A percentile compares a stretch with the other conserved stretches of the same genome.
Conservation (phyloP, 1,140 invertebrate genomes). For the Heliconius eleuchia region DNA sequence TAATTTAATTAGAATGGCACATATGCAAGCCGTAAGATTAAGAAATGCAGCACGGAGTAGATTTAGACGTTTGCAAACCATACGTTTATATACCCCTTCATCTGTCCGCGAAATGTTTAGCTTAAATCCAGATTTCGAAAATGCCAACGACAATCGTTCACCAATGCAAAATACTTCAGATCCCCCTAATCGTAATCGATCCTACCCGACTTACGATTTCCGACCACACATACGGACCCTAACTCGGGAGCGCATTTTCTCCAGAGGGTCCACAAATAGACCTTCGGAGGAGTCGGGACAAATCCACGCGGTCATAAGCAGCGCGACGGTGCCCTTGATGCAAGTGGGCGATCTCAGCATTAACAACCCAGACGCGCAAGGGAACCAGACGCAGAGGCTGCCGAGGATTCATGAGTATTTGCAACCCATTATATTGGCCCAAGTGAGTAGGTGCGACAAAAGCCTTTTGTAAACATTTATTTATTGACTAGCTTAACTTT, state of each 20-base stretch:
- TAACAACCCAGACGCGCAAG: slow-evolving; percentile 51
- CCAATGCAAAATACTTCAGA: slow-evolving; percentile 52
- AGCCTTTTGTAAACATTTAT: background rate
- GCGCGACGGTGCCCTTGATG: slow-evolving; percentile 80
- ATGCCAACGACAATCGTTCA: slow-evolving; percentile 45
- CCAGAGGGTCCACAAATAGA: slow-evolving; percentile 37
- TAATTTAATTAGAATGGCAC: slow-evolving; percentile 70
- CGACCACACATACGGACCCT: slow-evolving; percentile 59
- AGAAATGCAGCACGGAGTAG: slow-evolving; percentile 64
- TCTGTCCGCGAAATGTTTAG: slow-evolving; percentile 71
- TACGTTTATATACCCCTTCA: slow-evolving; percentile 68
- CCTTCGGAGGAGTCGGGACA: slow-evolving; percentile 45
- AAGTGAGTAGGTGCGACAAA: slow-evolving; percentile 53
- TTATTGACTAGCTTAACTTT: background rate
- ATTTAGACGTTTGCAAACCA: slow-evolving; percentile 66
- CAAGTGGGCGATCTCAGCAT: slow-evolving; percentile 83
- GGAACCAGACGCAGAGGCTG: slow-evolving; percentile 54
- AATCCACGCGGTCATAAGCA: slow-evolving; percentile 58
- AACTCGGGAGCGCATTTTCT: slow-evolving; percentile 53
- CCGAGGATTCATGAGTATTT: slow-evolving; percentile 71
- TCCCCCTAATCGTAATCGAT: slow-evolving; percentile 43
- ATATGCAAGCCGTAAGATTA: slow-evolving; percentile 65
- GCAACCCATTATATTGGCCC: slow-evolving; percentile 72
- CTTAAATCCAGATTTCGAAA: slow-evolving; percentile 53
- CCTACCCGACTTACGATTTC: slow-evolving; percentile 50